Conservation (phyloP, 92 coral and sea anemone genomes). For the Umimayanthus chanpuru region DNA sequence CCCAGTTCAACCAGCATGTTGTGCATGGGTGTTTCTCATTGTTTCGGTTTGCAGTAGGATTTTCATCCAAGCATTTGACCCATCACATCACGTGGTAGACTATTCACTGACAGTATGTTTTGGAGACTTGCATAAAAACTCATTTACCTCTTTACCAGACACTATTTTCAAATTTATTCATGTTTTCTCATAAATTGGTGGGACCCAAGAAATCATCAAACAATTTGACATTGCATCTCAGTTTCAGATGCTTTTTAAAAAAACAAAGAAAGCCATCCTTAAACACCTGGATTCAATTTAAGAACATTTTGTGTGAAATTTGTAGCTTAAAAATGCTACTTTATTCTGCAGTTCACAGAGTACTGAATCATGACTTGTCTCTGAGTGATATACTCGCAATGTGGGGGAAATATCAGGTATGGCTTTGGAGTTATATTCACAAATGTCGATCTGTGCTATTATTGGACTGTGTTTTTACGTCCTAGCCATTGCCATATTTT, state of each 20-base stretch:
- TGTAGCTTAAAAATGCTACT: not conserved
- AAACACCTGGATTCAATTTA: not conserved
- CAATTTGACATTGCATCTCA: too few relatives aligned
- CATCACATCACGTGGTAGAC: not conserved
- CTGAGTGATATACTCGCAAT: constrained; percentile 72
- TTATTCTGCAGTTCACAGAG: constrained; percentile 73
- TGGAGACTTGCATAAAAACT: too few relatives aligned
- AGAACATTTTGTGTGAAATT: not conserved
- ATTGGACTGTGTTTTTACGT: not conserved
- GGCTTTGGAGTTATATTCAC: not conserved
- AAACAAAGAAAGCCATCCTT: not conserved
- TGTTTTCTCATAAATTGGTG: not conserved
- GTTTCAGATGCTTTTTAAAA: not conserved
- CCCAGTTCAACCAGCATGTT: not conserved
- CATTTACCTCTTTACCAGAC: not conserved
- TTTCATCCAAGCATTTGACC: not conserved
- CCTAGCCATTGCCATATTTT: not conserved
- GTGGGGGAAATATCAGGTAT: constrained; percentile 98
- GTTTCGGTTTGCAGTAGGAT: too few relatives aligned
- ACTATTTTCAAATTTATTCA: not conserved
- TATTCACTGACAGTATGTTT: too few relatives aligned
- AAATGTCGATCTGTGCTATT: not conserved
- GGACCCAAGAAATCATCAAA: too few relatives aligned
- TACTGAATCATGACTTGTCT: constrained; percentile 64
- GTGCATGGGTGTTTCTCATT: too few relatives aligned